A percentile compares a stretch with the other conserved stretches of the same genome.
Conservation (phyloP, 2,888 invertebrate species). For the Tolmerus cingulatus region DNA sequence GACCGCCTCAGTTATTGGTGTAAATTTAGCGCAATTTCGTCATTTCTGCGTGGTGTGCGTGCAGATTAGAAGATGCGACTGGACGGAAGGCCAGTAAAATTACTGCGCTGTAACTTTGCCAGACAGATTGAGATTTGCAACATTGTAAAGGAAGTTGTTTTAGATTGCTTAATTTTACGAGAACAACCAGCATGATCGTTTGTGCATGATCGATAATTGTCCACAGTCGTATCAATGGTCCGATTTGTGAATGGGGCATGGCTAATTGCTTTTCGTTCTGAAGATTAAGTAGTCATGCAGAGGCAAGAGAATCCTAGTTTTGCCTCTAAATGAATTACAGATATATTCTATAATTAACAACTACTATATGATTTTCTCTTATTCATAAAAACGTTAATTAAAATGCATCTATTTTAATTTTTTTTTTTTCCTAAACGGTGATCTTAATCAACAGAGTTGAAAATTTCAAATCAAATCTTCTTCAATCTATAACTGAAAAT, state of each 20-base stretch:
- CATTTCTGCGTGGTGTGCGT: not conserved
- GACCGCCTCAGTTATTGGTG: not conserved
- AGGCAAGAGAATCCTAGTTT: not conserved
- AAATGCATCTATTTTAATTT: too few species aligned
- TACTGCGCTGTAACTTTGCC: not conserved
- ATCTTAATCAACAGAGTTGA: too few species aligned
- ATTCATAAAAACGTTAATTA: too few species aligned
- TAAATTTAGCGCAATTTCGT: not conserved
- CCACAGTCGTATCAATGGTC: not conserved
- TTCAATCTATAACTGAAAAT: too few species aligned
- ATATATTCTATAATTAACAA: not conserved
- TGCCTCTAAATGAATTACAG: not conserved
- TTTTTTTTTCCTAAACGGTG: too few species aligned
- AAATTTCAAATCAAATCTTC: too few species aligned
- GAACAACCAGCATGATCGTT: not conserved
- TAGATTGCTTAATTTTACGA: not conserved
- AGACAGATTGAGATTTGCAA: not conserved
- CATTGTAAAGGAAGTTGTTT: not conserved
- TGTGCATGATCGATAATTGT: not conserved
- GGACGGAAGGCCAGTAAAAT: not conserved
- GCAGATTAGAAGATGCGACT: not conserved
- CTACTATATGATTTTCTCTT: too few species aligned
- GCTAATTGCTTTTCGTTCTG: not conserved
- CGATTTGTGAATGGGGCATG: not conserved
- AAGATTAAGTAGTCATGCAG: not conserved